Percentiles rank a stretch among this genome's conserved stretches.
These are phyloP conservation scores for Daubentonia madagascariensis DNA, from an alignment of 2,113 vertebrate genomes.

Conservation along the genomic window DNA sequence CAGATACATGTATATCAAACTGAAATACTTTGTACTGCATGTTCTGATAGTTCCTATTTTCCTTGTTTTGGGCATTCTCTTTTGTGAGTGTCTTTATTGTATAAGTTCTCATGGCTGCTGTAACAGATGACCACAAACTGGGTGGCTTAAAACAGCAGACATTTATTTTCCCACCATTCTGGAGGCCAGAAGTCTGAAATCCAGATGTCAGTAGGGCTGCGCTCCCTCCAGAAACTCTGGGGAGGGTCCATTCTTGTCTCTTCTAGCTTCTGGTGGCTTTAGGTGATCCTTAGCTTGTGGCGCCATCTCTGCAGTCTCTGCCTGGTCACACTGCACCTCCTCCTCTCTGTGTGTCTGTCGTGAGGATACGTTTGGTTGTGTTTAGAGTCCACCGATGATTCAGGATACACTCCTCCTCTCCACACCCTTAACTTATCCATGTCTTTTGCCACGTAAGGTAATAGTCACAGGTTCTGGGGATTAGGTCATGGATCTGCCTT, in stretches of 20 bases:
- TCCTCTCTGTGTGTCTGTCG: neutral
- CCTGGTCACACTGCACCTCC: neutral
- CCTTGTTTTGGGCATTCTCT: neutral
- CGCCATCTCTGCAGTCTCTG: neutral
- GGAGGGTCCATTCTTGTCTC: neutral
- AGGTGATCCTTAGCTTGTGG: neutral
- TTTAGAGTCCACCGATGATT: neutral
- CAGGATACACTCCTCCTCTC: neutral
- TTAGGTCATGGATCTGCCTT: neutral
- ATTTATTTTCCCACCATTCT: neutral
- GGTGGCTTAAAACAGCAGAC: neutral
- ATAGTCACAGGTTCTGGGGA: neutral
- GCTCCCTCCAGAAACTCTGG: neutral
- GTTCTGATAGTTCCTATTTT: neutral
- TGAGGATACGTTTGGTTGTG: neutral
- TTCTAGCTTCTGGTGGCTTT: neutral
- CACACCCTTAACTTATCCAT: neutral
- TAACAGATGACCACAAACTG: neutral
- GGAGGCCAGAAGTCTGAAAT: neutral
- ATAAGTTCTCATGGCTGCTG: neutral
- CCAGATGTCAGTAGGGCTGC: accelerated
- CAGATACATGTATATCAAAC: neutral
- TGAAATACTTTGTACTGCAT: neutral
- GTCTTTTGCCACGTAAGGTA: neutral
- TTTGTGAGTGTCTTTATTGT: neutral